Base-by-base conservation (phyloP, 2,113 vertebrate genomes). In the Sapajus apella region DNA sequence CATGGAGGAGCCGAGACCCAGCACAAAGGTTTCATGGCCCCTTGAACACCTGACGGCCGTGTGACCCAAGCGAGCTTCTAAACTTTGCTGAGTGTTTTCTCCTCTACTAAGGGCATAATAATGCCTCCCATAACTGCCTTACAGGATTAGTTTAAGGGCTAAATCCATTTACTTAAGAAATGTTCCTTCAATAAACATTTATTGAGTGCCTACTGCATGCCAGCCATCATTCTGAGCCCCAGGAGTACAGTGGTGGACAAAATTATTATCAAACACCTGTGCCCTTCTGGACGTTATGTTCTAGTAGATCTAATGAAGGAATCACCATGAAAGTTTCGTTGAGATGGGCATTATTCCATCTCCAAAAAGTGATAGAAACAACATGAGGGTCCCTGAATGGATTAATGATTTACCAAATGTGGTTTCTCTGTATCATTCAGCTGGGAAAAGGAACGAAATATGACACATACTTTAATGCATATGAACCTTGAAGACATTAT, bases 11-110 rank as follows among this genome's bases (percentile, higher is more conserved):
- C 32, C 7, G 1, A 86, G 40, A 81, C 75, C n/a, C 14, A 8
- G 66, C 61, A 4, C 2, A 2, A 25, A 8, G 27, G 11, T 58
- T 2, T 20, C 3, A 1, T 0, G 35, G 35, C 20, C 8, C 35
- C 14, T 58, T 9, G n/a, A 30, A 40, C 6, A 27, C 20, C 37
- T 25, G 50, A 23, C 8, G 16, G 8, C 17, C 27, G 5, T 27
- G 6, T 81, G 25, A 68, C n/a, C 25, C 66, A 56, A 32, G 47
- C 35, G 3, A 8, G 3, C 2, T 56, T 84, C 27, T 12, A 18
- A 23, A 76, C 47, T n/a, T 21, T 23, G 18, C 43, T 40, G 20
- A 86, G 30, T 45, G 37, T 13, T 52, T 66, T 66, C 35, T 66
- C 25, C 10, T 61, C 4, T 50, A 32, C 12, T 14, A 68, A 12